These are phyloP conservation scores for Homalodisca vitripennis DNA, from an alignment of 1,140 invertebrate genomes.

Conservation along the genomic window DNA sequence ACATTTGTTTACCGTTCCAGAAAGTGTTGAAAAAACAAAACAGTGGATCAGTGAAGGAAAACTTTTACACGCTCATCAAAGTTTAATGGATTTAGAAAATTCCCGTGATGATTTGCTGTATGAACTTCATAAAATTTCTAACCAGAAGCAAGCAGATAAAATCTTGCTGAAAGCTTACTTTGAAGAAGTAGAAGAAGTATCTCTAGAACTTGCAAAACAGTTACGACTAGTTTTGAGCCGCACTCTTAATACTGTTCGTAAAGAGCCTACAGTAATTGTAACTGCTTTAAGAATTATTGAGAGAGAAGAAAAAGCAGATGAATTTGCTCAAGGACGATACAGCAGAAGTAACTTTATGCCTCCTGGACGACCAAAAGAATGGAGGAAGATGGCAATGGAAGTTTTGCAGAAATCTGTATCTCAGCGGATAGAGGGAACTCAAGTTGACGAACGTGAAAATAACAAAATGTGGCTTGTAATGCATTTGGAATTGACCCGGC, in stretches of 20 bases:
- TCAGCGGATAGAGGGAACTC: constrained; percentile 83
- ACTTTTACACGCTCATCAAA: constrained; percentile 77
- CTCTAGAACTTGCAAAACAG: constrained; percentile 87
- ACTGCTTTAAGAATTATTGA: constrained; percentile 96
- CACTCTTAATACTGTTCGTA: constrained; percentile 90
- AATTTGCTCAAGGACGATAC: constrained; percentile 72
- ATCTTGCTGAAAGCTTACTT: constrained; percentile 94
- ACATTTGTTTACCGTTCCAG: constrained; percentile 96
- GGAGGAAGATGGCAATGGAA: constrained; percentile 83
- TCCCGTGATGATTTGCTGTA: constrained; percentile 93
- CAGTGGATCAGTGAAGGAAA: constrained; percentile 94
- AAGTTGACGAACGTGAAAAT: constrained; percentile 85
- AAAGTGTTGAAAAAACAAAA: constrained; percentile 93
- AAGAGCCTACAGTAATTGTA: constrained; percentile 94
- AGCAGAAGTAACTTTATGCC: constrained; percentile 86
- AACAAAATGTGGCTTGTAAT: constrained; percentile 97
- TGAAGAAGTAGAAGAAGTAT: constrained; percentile 89
- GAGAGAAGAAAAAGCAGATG: constrained; percentile 90
- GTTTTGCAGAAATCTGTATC: constrained; percentile 82
- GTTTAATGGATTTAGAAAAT: constrained; percentile 92
- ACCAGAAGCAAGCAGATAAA: constrained; percentile 87
- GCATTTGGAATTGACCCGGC: constrained; percentile 67
- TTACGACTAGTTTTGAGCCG: constrained; percentile 85
- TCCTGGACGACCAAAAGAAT: constrained; percentile 89
- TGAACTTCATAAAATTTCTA: constrained; percentile 91